A percentile compares a stretch with the other conserved stretches of the same genome.
These are phyloP conservation scores for Oscheius sp. DNA, from an alignment of 2,888 invertebrate genomes.

Conservation along the genomic window DNA sequence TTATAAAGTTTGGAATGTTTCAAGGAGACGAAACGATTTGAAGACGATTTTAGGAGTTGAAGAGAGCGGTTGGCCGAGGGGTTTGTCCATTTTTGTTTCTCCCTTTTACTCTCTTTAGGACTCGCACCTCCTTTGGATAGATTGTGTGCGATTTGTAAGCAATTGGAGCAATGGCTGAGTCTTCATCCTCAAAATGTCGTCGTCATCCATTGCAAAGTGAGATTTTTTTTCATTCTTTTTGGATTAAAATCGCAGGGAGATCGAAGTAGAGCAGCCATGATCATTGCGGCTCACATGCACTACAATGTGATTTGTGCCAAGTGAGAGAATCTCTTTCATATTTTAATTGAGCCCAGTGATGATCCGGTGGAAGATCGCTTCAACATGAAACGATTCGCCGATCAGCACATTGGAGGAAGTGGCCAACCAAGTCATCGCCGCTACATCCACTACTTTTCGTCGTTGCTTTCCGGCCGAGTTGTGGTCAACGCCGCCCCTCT, in stretches of 20 bases:
- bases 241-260: constrained; percentile 75
- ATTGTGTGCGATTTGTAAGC: constrained; percentile 89
- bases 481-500: constrained; percentile 87
- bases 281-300: constrained; percentile 91
- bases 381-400: constrained; percentile 89
- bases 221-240: background rate
- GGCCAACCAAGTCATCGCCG: constrained; percentile 49
- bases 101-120: constrained; percentile 19
- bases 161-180: constrained; percentile 89
- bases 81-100: constrained; percentile 58
- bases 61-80: constrained; percentile 86
- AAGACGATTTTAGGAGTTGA: constrained; percentile 77
- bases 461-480: constrained; percentile 86
- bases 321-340: constrained; percentile 49
- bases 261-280: constrained; percentile 84
- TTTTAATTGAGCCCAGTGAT: constrained; percentile 71
- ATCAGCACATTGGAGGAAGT: constrained; percentile 79
- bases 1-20: constrained; percentile 88
- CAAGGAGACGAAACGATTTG: constrained; percentile 78
- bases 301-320: constrained; percentile 89
- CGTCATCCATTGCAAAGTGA: constrained; percentile 79
- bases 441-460: constrained; percentile 90
- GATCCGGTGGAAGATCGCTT: constrained; percentile 84
- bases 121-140: constrained; percentile 88
- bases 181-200: constrained; percentile 85